Evolutionary conservation across 2,888 invertebrate species (phyloP).

Genomic region (Xylota segnis): DNA sequence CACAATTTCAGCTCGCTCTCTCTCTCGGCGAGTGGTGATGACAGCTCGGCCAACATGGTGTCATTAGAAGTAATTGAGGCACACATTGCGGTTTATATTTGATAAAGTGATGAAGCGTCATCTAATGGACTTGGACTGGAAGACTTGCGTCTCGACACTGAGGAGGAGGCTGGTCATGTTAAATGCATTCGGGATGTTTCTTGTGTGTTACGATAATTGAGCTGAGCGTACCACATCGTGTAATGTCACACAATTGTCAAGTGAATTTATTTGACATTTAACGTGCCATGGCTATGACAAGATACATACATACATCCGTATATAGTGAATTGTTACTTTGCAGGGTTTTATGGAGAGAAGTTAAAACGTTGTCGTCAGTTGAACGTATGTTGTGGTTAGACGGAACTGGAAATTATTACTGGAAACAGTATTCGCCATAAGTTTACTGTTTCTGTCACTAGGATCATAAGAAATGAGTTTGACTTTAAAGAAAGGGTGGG

Average conservation of each 20-base stretch:
- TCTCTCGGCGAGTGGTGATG: constrained; percentile 65
- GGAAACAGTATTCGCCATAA: too few species aligned
- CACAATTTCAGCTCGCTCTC: constrained; percentile 41
- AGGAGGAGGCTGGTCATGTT: constrained; percentile 19
- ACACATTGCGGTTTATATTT: constrained; percentile 64
- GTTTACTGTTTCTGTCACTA: too few species aligned
- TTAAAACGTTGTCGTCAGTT: too few species aligned
- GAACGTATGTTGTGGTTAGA: too few species aligned
- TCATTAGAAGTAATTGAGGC: constrained; percentile 69
- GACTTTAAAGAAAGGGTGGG: too few species aligned
- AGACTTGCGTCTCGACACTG: constrained; percentile 4
- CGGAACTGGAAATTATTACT: too few species aligned
- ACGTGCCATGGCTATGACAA: not conserved
- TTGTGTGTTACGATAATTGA: constrained; percentile 20
- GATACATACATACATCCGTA: too few species aligned
- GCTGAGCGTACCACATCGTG: not conserved
- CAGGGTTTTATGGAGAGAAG: not conserved
- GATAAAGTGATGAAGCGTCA: constrained; percentile 64
- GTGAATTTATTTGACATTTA: constrained; percentile 21
- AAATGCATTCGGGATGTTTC: not conserved
- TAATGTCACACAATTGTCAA: constrained; percentile 26
- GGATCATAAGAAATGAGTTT: too few species aligned
- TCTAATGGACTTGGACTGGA: constrained; percentile 38
- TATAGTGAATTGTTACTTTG: not conserved
- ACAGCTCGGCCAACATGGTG: constrained; percentile 55